Base-by-base conservation (phyloP, 2,797 vertebrate species). In the Myiotriccus ornatus region DNA sequence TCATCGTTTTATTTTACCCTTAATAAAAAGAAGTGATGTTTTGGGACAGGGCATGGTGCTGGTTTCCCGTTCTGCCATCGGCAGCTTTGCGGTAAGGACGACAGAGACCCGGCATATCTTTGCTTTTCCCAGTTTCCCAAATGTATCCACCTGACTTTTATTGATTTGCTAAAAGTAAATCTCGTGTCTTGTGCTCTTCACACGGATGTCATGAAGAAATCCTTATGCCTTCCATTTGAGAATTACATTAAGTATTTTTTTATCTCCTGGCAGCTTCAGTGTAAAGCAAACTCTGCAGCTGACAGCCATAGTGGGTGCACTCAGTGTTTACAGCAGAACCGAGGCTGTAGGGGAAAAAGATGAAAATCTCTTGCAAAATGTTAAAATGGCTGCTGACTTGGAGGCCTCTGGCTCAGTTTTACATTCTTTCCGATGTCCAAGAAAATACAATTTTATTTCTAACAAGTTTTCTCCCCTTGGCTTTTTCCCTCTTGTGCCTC, bases 321-420 rank as follows among this genome's bases (percentile, higher is more conserved):
- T 98, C 97, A 92, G 98, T 97, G 98, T 98, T 98, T 98, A 98
- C 98, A 97, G 96, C 97, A 97, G 97, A 98, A 97, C 98, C 97
- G 96, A 95, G 98, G 95, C 98, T 94, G 98, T 98, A 98, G 98
- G 98, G 96, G 93, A 7, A 87, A 97, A 93, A 88, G 84, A 82
- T 87, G 91, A 88, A 92, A 97, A 91, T 82, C 88, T 96, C 89
- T 81, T 0, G 21, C 82, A 91, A 91, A 94, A 87, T 95, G 93
- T 89, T 96, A 93, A 92, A 94, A 93, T 95, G 93, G 84, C 94
- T 94, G 89, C 90, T 85, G 93, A 88, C 89, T 95, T 49, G 73
- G 84, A 94, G 94, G 92, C 95, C 96, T 90, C 91, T 95, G 95
- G 96, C 68, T 94, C 77, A 56, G 57, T 81, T 86, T 43, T 84